Evolutionary conservation across 1,140 invertebrate species (phyloP), one percentile per base, ranked within the genome.

Genomic region (Macrobrachium rosenbergii): DNA sequence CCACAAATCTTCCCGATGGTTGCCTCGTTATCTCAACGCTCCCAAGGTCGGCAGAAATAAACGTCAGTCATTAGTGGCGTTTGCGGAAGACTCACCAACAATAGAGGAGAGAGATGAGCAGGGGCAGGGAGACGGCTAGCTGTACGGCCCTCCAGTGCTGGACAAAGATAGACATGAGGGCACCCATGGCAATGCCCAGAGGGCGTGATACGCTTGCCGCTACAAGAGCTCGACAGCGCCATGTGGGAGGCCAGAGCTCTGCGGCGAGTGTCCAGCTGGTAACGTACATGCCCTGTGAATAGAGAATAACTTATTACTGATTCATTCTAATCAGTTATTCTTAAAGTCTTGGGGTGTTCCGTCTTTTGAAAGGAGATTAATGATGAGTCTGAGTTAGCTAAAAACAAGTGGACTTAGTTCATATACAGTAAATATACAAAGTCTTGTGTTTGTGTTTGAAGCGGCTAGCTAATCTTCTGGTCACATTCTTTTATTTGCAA

Each of bases 161-260:
- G 5, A 94, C 88, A 8, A 92, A 89, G 89, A 92, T 93, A n/a
- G 92, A 91, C 76, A 92, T 84, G 0, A 92, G 82, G 17, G 93
- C 90, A 10, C 93, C 89, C 2, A 91, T 59, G 60, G 93, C 92
- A 5, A 93, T 88, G 10, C 92, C 93, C 2, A 91, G 58, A 28
- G 93, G 92, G 91, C 92, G 92, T 23, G 92, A 92, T 21, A 91
- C 90, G 83, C 92, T 91, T 7, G 92, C 89, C 2, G 89, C 92
- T 28, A 93, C 91, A 2, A 92, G 92, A 2, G 93, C 92, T 86
- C 92, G 89, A 16, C 93, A 92, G 17, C 94, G 92, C 73, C 91
- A 91, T 28, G 90, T 91, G 2, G 92, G 91, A 2, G 94, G 92
- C 72, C 94, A 93, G 5, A 94, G 90, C 90, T 94, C 94, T 67